Percentiles rank a stretch among this genome's conserved stretches.
Evolutionary conservation across 2,888 invertebrate species (phyloP).

Genomic region (Keiferia lycopersicella): DNA sequence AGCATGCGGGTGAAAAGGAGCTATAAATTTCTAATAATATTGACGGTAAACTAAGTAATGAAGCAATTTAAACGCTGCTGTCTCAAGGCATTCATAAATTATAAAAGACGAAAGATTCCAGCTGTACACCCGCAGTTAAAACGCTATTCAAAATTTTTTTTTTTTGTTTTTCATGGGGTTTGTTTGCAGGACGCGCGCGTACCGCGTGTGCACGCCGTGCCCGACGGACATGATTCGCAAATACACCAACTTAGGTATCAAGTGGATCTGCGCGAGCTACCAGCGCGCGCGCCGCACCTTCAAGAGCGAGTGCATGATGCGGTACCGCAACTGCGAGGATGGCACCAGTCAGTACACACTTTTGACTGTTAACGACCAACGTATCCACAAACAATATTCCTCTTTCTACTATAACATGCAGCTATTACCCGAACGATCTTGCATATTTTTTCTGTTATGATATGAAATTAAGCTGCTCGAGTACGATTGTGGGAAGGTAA

Average conservation of each 20-base stretch:
- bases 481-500: too few relatives aligned
- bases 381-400: too few relatives aligned
- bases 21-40: too few relatives aligned
- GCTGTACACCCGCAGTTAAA: too few relatives aligned
- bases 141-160: not conserved
- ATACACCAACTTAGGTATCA: slow-evolving; percentile 51
- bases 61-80: not conserved
- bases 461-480: too few relatives aligned
- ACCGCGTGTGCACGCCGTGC: slow-evolving; percentile 55
- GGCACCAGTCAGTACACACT: slow-evolving; percentile 52
- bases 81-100: not conserved
- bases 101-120: too few relatives aligned
- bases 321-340: slow-evolving; percentile 65
- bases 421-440: too few relatives aligned
- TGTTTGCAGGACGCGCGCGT: slow-evolving; percentile 43
- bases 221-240: slow-evolving; percentile 58
- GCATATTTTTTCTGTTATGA: too few relatives aligned
- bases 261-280: slow-evolving; percentile 62
- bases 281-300: slow-evolving; percentile 59
- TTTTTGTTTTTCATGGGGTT: not conserved
- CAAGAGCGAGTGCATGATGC: slow-evolving; percentile 66
- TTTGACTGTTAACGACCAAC: too few relatives aligned
- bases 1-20: too few relatives aligned
- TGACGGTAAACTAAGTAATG: too few relatives aligned
- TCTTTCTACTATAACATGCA: too few relatives aligned